These are phyloP conservation scores for Microctonus aethiopoides DNA, from an alignment of 2,888 invertebrate species.

Conservation along the genomic window DNA sequence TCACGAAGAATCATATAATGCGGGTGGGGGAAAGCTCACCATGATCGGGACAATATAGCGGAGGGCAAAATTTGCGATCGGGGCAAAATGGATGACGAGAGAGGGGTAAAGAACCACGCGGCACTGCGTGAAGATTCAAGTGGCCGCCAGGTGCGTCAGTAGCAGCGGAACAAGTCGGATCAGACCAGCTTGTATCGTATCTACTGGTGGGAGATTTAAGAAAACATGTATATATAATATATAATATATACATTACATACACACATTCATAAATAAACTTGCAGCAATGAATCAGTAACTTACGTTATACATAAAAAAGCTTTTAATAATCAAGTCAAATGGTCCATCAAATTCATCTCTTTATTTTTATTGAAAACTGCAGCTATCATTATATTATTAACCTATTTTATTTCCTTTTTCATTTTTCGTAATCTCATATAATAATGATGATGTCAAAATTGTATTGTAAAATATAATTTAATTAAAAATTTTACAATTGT, in stretches of 20 bases:
- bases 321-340: slow-evolving; percentile 58
- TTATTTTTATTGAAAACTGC: not conserved
- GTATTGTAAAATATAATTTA: no score
- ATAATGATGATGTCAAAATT: no score
- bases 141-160: slow-evolving; percentile 77
- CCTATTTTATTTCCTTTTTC: no score
- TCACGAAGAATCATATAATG: slow-evolving; percentile 41
- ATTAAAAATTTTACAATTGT: no score
- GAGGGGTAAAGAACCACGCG: slow-evolving; percentile 27
- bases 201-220: slow-evolving; percentile 15
- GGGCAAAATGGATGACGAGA: slow-evolving; percentile 9
- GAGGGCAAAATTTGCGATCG: slow-evolving; percentile 20
- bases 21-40: slow-evolving; percentile 24
- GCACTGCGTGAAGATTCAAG: slow-evolving; percentile 47
- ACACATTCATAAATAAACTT: not conserved
- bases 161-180: slow-evolving; percentile 69
- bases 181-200: slow-evolving; percentile 58
- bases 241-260: not conserved
- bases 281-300: no score
- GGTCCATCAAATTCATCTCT: slow-evolving; percentile 27
- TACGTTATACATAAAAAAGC: slow-evolving; percentile 50
- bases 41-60: not conserved
- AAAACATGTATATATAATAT: not conserved
- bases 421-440: no score
- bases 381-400: not conserved